phyloP scores from a whole-genome alignment of 2,797 vertebrate genomes.

The Pteronotus mesoamericanus region DNA sequence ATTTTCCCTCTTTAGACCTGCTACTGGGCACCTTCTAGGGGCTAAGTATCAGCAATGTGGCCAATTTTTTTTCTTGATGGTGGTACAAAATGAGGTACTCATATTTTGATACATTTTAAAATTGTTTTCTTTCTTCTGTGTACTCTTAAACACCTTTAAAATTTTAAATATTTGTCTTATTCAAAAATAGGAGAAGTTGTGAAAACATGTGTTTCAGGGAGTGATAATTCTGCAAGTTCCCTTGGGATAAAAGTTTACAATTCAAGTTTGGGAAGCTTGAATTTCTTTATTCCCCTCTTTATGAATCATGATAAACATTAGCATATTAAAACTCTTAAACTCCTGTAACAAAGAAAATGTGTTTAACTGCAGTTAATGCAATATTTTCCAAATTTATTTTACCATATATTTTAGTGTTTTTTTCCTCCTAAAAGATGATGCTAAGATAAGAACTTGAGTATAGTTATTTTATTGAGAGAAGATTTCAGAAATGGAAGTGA shows the following conservation, averaged over 20 bases:
- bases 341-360: not conserved
- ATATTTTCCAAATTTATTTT: not conserved
- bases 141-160: not conserved
- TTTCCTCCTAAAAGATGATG: not conserved
- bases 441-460: not conserved
- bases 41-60: not conserved
- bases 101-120: not conserved
- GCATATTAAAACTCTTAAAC: not conserved
- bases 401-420: not conserved
- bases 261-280: not conserved
- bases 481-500: not conserved
- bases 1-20: not conserved
- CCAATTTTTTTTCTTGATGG: not conserved
- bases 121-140: not conserved
- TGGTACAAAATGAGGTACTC: not conserved
- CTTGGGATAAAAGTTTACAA: not conserved
- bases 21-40: not conserved
- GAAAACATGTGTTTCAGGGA: not conserved
- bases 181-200: conserved; percentile 20
- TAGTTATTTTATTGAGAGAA: not conserved
- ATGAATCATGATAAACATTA: not conserved
- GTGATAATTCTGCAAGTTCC: not conserved
- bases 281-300: not conserved
- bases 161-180: not conserved
- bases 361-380: not conserved